phyloP scores from a whole-genome alignment of 2,113 vertebrate species.

The Rafetus swinhoei region DNA sequence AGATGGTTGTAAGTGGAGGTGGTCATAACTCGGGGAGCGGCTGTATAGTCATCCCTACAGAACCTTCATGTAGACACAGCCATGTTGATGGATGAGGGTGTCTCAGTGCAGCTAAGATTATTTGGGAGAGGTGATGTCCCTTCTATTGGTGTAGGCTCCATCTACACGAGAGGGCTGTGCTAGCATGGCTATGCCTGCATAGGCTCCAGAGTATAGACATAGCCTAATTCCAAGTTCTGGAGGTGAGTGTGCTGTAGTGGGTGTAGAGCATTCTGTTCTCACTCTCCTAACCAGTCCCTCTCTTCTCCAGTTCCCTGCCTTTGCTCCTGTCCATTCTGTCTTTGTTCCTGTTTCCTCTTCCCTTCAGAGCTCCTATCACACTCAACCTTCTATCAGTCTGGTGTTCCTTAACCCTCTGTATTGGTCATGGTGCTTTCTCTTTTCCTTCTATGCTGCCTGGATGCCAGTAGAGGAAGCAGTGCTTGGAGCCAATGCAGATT shows the following conservation, averaged over 20 bases:
- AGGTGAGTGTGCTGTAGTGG: background rate
- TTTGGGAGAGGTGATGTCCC: background rate
- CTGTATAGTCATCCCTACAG: background rate
- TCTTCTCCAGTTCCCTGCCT: background rate
- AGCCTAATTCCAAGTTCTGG: background rate
- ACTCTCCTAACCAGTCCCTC: background rate
- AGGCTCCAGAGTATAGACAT: background rate
- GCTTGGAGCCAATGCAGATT: background rate
- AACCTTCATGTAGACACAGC: background rate
- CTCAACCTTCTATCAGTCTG: background rate
- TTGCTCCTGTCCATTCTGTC: background rate
- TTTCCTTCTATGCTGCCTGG: background rate
- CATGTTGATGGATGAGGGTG: background rate
- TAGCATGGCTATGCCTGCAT: background rate
- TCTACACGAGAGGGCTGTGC: background rate
- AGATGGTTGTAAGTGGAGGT: no score
- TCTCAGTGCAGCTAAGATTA: background rate
- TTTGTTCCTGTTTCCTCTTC: background rate
- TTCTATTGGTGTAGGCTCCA: background rate
- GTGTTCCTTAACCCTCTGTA: background rate
- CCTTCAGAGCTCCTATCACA: background rate
- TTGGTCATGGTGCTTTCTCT: background rate
- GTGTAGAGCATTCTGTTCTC: background rate
- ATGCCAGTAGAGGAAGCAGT: rapidly evolving
- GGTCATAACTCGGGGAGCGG: no score